Percentiles rank a stretch among this genome's conserved stretches.
Conservation (phyloP, 2,888 invertebrate species). For the Melanostoma scalare region DNA sequence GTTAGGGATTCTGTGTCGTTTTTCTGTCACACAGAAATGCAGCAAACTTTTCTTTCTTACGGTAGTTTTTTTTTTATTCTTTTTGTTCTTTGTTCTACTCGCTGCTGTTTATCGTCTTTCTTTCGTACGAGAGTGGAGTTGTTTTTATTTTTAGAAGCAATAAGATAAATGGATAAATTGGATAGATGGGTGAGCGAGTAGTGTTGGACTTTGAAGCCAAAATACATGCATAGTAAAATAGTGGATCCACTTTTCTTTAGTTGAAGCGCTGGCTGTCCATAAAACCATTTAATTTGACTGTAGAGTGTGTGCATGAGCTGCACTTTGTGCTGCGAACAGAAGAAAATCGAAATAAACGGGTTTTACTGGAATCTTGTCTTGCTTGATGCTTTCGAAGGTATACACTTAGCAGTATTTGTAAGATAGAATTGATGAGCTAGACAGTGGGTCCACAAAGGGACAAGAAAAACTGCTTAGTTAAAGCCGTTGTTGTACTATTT, state of each 20-base stretch:
- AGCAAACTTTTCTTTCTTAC: slow-evolving; percentile 23
- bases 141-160: slow-evolving; percentile 64
- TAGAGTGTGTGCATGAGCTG: not conserved
- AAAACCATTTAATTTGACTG: slow-evolving; percentile 4
- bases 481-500: too few species aligned
- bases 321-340: not conserved
- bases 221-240: slow-evolving; percentile 68
- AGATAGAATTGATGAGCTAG: too few species aligned
- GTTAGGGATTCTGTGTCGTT: slow-evolving; percentile 21
- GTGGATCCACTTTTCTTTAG: slow-evolving; percentile 35
- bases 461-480: too few species aligned
- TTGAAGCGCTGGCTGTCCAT: slow-evolving; percentile 30
- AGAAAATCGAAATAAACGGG: slow-evolving; percentile 57
- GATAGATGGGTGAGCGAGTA: slow-evolving; percentile 40
- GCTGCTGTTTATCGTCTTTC: slow-evolving; percentile 2
- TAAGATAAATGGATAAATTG: slow-evolving; percentile 47
- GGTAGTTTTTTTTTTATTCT: slow-evolving; percentile 7
- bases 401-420: slow-evolving; percentile 17
- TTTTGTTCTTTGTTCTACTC: not conserved
- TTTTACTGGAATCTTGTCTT: slow-evolving; percentile 51
- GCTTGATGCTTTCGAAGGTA: slow-evolving; percentile 21
- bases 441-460: too few species aligned
- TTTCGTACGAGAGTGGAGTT: slow-evolving; percentile 7
- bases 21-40: slow-evolving; percentile 36
- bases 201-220: slow-evolving; percentile 64